These are phyloP conservation scores for Heliconius ismenius DNA, from an alignment of 2,888 invertebrate genomes.

Conservation along the genomic window DNA sequence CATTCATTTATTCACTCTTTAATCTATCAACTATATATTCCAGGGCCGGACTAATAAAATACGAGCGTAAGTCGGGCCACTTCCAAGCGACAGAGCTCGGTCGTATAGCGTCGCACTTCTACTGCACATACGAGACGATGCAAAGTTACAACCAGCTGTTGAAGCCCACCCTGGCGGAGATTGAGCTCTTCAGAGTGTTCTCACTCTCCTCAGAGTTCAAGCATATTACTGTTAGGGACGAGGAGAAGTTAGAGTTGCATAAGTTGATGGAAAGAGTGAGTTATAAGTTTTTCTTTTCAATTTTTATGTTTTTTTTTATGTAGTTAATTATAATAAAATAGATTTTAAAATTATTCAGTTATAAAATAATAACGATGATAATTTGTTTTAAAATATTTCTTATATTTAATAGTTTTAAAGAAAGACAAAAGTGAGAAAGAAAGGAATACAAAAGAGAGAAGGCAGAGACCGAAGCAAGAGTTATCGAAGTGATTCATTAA, in stretches of 20 bases:
- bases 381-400: neutral
- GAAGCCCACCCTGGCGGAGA: slow-evolving; percentile 98
- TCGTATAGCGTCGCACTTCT: slow-evolving; percentile 98
- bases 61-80: slow-evolving; percentile 96
- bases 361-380: too few relatives aligned
- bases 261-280: slow-evolving; percentile 89
- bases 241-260: slow-evolving; percentile 97
- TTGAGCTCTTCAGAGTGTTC: slow-evolving; percentile 98
- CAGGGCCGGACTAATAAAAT: slow-evolving; percentile 96
- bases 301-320: neutral
- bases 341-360: too few relatives aligned
- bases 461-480: neutral
- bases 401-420: neutral
- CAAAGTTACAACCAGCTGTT: slow-evolving; percentile 94
- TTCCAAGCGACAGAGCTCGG: slow-evolving; percentile 95
- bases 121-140: slow-evolving; percentile 98
- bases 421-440: neutral
- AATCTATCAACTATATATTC: neutral
- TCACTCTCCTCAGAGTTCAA: slow-evolving; percentile 98
- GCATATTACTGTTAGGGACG: slow-evolving; percentile 95
- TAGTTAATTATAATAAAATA: too few relatives aligned
- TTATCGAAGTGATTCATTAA: too few relatives aligned
- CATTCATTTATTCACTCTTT: neutral
- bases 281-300: slow-evolving; percentile 38
- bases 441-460: too few relatives aligned